phyloP scores from a whole-genome alignment of 35 echinoderm and acorn worm species.

The Apostichopus japonicus region DNA sequence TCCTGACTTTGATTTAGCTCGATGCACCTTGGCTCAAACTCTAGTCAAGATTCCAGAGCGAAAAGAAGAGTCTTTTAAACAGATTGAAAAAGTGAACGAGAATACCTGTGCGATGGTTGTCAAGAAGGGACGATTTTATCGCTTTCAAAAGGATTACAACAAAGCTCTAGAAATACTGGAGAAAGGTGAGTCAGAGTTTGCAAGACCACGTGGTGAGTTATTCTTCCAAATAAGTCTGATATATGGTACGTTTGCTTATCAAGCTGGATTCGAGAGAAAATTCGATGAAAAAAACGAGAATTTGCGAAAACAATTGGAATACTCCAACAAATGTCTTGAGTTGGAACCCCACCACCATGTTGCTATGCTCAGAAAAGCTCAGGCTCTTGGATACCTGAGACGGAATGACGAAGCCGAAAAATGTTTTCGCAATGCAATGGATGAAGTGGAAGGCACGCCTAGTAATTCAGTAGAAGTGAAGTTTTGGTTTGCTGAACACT shows the following conservation, averaged over 20 bases:
- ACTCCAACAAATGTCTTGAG: constrained; percentile 1
- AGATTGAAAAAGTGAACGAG: not conserved
- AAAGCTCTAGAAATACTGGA: not conserved
- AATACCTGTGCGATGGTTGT: not conserved
- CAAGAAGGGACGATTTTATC: constrained; percentile 44
- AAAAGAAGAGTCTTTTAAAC: not conserved
- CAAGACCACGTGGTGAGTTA: not conserved
- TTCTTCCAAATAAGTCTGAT: constrained; percentile 12
- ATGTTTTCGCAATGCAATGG: not conserved
- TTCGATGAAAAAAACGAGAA: not conserved
- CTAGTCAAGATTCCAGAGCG: not conserved
- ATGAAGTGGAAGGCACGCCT: not conserved
- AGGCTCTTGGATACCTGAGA: not conserved
- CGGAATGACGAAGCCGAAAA: not conserved
- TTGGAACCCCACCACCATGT: not conserved
- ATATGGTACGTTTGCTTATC: not conserved
- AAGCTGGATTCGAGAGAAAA: not conserved
- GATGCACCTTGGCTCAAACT: constrained; percentile 15
- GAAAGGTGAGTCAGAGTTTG: constrained; percentile 25
- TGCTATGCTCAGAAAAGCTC: not conserved
- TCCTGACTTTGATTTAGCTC: not conserved
- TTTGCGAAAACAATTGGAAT: not conserved
- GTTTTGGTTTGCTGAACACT: not conserved
- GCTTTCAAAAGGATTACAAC: not conserved
- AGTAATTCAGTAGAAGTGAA: not conserved